phyloP scores from a whole-genome alignment of 2,113 vertebrate species.

The Eulacestoma nigropectus region DNA sequence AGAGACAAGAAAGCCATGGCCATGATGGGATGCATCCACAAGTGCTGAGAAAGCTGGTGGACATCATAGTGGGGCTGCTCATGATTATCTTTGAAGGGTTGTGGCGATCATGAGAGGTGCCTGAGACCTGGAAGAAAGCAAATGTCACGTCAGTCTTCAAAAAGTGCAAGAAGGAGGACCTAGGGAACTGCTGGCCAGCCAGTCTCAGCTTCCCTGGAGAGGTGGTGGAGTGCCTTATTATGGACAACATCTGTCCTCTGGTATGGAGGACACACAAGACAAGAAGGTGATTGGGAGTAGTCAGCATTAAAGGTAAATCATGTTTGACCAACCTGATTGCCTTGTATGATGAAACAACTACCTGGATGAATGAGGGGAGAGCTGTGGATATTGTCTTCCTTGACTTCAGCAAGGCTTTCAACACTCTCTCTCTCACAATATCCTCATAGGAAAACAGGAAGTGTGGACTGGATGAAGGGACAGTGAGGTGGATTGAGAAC shows the following conservation, averaged over 20 bases:
- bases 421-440: not conserved
- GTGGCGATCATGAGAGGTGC: not conserved
- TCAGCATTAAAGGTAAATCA: not conserved
- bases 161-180: not conserved
- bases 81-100: not conserved
- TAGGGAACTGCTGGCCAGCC: not conserved
- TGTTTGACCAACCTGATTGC: not conserved
- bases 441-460: not conserved
- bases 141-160: not conserved
- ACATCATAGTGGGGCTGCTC: not conserved
- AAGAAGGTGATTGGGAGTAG: not conserved
- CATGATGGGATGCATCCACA: not conserved
- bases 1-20: not conserved
- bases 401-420: not conserved
- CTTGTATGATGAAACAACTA: not conserved
- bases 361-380: not conserved
- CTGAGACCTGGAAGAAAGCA: not conserved
- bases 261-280: not conserved
- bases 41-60: too few relatives aligned
- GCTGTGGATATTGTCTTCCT: not conserved
- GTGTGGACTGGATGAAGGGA: too few relatives aligned
- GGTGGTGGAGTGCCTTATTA: too few relatives aligned
- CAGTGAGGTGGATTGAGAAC: not conserved
- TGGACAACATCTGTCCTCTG: not conserved
- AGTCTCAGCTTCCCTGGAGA: not conserved